A percentile compares a stretch with the other conserved stretches of the same genome.
Conservation (phyloP, 1,140 invertebrate genomes). For the Sycobia sp. region DNA sequence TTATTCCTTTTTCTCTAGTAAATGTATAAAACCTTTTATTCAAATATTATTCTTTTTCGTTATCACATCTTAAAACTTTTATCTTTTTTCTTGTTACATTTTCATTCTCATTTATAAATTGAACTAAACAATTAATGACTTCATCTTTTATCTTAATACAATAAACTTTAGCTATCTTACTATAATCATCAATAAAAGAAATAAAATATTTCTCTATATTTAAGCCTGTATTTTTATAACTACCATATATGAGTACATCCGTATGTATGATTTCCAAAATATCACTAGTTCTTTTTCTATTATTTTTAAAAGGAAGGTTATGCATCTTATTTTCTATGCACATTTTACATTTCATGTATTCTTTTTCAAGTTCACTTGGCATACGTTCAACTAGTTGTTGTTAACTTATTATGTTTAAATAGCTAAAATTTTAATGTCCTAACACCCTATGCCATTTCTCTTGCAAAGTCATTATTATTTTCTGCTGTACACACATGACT, state of each 20-base stretch:
- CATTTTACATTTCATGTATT: constrained; percentile 32
- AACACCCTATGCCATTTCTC: constrained; percentile 39
- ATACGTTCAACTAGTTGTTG: constrained; percentile 30
- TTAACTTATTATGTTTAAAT: constrained; percentile 35
- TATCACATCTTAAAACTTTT: constrained; percentile 44
- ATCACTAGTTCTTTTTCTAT: too few species aligned
- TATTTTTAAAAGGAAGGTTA: constrained; percentile 31
- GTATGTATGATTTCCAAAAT: constrained; percentile 34
- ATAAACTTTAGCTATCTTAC: constrained; percentile 4
- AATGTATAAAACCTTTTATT: constrained; percentile 40
- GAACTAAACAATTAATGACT: background rate
- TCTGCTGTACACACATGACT: constrained; percentile 4
- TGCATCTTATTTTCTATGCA: constrained; percentile 38
- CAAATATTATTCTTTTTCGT: constrained; percentile 42
- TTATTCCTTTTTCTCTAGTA: constrained; percentile 17
- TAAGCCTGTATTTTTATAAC: constrained; percentile 20
- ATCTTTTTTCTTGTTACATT: too few species aligned
- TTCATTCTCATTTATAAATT: too few species aligned
- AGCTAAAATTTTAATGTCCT: too few species aligned
- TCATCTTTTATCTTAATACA: constrained; percentile 3
- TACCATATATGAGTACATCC: constrained; percentile 35
- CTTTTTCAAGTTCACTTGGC: constrained; percentile 27
- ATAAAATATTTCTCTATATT: constrained; percentile 28
- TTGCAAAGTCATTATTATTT: constrained; percentile 26
- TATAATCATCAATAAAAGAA: constrained; percentile 39